Base-by-base conservation (phyloP, 2,888 invertebrate genomes). In the Maniola hyperantus region DNA sequence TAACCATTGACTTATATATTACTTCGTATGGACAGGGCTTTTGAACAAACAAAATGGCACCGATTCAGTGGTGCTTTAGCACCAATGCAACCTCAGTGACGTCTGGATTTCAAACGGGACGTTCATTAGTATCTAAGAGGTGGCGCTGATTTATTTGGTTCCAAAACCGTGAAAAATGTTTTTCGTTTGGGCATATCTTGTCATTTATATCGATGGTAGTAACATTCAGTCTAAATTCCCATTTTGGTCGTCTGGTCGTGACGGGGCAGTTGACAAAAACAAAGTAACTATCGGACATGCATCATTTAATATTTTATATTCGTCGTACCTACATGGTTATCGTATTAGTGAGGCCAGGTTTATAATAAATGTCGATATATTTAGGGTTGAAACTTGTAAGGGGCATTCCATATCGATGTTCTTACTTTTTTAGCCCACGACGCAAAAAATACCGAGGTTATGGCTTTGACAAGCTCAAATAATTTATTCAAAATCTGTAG, bases 241-340 rank as follows among this genome's bases (percentile, higher is more conserved):
- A 77, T 83, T 82, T 82, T 78, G 79, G 78, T 81, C 74, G 72
- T 80, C 76, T 77, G 79, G 74, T 83, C 81, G 79, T 80, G 80
- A 79, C 81, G 70, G 67, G 75, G 86, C 79, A 88, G 88, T 83
- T 89, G 88, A 77, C 88, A 87, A 84, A 83, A 83, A 79, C 71
- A 66, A 71, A 74, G 72, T 76, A 78, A 77, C 78, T 79, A 77
- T 78, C 71, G 75, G 76, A 76, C 73, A 72, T 74, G 73, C 70
- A 74, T 76, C 72, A 74, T 76, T 75, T 74, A 76, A 76, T 2
- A 74, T 70, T n/a, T n/a, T 71, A 69, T 75, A 72, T 73, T 71
- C 73, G 68, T 68, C 72, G 68, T 76, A 74, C 74, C 74, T 74
- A 74, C 76, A 75, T 76, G 76, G 74, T 75, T 76, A 76, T 75